phyloP scores from a whole-genome alignment of 2,797 vertebrate genomes.

The Artibeus jamaicensis region DNA sequence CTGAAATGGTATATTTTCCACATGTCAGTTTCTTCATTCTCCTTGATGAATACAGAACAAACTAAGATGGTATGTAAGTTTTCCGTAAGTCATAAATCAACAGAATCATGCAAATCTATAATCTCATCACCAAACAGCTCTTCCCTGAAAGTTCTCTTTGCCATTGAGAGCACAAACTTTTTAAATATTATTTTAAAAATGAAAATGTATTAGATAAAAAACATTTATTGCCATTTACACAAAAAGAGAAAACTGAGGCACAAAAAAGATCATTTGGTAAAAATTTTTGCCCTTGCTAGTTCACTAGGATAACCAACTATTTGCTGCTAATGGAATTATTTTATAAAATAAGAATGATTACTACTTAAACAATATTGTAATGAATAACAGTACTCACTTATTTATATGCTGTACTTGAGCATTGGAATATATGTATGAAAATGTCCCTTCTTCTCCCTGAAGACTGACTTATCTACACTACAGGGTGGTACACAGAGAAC shows the following conservation, averaged over 20 bases:
- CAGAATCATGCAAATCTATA: neutral
- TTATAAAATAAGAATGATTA: neutral
- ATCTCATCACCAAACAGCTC: neutral
- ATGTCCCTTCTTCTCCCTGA: neutral
- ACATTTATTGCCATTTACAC: neutral
- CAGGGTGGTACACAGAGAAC: neutral
- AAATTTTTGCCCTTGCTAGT: neutral
- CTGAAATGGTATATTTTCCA: conserved; percentile 50
- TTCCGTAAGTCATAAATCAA: conserved; percentile 33
- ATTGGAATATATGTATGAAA: neutral
- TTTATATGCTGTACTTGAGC: neutral
- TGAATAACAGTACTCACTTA: neutral
- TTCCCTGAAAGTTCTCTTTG: neutral
- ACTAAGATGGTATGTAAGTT: neutral
- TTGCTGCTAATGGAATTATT: neutral
- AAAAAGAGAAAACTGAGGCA: neutral
- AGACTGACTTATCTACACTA: neutral
- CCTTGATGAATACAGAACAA: conserved; percentile 32
- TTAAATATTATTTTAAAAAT: neutral
- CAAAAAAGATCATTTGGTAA: neutral
- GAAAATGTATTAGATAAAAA: neutral
- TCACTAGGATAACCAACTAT: neutral
- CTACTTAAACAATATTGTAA: neutral
- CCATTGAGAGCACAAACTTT: neutral
- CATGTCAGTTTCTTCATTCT: conserved; percentile 2